These are phyloP conservation scores for Spialia ferax DNA, from an alignment of 2,888 invertebrate genomes.

Conservation along the genomic window DNA sequence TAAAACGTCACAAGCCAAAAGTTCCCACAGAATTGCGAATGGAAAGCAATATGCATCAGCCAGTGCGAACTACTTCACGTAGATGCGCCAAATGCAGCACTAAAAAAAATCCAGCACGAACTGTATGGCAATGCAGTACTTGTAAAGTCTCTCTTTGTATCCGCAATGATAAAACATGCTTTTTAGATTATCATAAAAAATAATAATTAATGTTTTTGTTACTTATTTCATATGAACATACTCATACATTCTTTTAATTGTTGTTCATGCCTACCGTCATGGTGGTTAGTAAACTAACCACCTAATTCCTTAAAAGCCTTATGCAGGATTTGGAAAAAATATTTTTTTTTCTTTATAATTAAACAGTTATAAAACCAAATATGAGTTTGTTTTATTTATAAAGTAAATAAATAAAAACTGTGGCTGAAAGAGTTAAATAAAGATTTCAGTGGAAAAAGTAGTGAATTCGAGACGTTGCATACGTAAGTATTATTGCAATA, in stretches of 20 bases:
- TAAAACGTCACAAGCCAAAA: slow-evolving; percentile 44
- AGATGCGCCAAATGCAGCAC: slow-evolving; percentile 46
- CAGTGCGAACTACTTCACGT: slow-evolving; percentile 43
- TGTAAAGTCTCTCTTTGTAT: slow-evolving; percentile 43
- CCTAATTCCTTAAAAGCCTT: slow-evolving; percentile 2
- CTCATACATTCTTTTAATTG: background rate
- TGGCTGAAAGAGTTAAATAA: slow-evolving; percentile 4
- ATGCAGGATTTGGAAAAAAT: too few relatives aligned
- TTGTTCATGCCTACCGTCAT: background rate
- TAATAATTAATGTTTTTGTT: background rate
- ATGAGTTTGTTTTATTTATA: background rate
- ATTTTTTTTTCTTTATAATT: background rate
- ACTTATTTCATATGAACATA: background rate
- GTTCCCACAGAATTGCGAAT: slow-evolving; percentile 41
- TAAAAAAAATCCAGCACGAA: slow-evolving; percentile 43
- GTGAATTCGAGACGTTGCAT: too few relatives aligned
- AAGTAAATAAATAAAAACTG: too few relatives aligned
- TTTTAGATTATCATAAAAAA: slow-evolving; percentile 13
- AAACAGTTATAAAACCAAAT: background rate
- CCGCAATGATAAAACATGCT: slow-evolving; percentile 40
- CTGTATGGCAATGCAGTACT: slow-evolving; percentile 42
- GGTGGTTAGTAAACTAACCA: slow-evolving; percentile 4
- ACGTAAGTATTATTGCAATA: too few relatives aligned
- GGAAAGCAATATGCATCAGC: slow-evolving; percentile 38
- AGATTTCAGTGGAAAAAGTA: too few relatives aligned